Evolutionary conservation across 37 sponge, comb jelly and placozoan species (phyloP).

Genomic region (Tethya wilhelma): DNA sequence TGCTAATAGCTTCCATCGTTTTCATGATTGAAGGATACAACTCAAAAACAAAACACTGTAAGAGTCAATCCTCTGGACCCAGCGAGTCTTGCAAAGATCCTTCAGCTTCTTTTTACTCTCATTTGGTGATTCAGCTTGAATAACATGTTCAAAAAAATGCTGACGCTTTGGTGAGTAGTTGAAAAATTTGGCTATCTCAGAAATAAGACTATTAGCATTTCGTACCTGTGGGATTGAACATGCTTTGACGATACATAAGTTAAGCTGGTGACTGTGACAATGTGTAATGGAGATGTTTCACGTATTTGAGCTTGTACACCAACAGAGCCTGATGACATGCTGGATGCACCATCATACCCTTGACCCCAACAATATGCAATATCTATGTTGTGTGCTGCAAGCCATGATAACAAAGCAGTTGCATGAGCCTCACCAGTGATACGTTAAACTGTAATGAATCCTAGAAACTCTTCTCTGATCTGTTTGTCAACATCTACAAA

Average conservation of each 20-base stretch:
- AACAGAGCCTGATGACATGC: constrained; percentile 42
- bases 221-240: constrained; percentile 30
- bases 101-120: constrained; percentile 17
- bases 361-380: constrained; percentile 30
- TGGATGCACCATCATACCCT: constrained; percentile 58
- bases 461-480: no score
- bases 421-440: no score
- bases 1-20: constrained; percentile 22
- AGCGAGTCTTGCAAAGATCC: constrained; percentile 13
- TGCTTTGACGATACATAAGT: constrained; percentile 46
- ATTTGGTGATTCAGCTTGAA: constrained; percentile 24
- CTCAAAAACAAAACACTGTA: constrained; percentile 12
- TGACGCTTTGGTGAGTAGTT: constrained; percentile 65
- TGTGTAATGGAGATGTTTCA: constrained; percentile 25
- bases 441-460: no score
- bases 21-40: constrained; percentile 9
- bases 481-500: not conserved
- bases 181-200: constrained; percentile 56
- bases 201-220: constrained; percentile 31
- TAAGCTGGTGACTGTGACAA: constrained; percentile 43
- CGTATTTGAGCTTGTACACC: constrained; percentile 47
- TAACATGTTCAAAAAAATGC: constrained; percentile 34
- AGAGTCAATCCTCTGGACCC: constrained; percentile 10
- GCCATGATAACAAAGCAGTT: no score
- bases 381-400: not conserved